Evolutionary conservation across 2,888 invertebrate species (phyloP).

Genomic region (Holacanthella duospinosa): DNA sequence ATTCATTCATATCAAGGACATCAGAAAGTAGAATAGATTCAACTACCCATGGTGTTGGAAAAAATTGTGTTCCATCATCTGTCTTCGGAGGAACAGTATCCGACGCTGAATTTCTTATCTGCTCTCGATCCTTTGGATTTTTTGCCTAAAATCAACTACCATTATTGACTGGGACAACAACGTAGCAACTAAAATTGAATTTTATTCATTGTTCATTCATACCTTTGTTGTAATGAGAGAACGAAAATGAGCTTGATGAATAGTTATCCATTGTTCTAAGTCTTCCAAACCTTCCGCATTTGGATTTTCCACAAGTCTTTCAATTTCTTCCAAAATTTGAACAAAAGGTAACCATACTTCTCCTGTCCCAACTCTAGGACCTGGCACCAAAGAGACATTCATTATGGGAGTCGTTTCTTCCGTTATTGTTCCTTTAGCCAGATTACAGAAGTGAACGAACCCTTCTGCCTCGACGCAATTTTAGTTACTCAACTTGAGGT

Average conservation of each 20-base stretch:
- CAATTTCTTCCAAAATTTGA: slow-evolving; percentile 49
- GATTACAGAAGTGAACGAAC: neutral
- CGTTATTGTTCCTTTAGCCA: neutral
- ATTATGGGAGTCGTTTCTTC: neutral
- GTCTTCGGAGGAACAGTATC: slow-evolving; percentile 67
- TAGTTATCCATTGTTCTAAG: slow-evolving; percentile 63
- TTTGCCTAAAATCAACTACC: slow-evolving; percentile 42
- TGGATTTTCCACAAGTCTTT: slow-evolving; percentile 40
- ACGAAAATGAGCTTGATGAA: slow-evolving; percentile 76
- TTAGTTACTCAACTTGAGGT: neutral
- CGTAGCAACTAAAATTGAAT: too few relatives aligned
- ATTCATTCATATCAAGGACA: slow-evolving; percentile 88
- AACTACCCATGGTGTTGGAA: slow-evolving; percentile 76
- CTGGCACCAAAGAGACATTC: neutral
- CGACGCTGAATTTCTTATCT: slow-evolving; percentile 65
- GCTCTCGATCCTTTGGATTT: slow-evolving; percentile 65
- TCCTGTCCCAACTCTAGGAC: slow-evolving; percentile 45
- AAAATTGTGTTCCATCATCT: slow-evolving; percentile 51
- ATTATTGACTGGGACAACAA: slow-evolving; percentile 10
- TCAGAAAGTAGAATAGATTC: slow-evolving; percentile 90
- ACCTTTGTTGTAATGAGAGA: slow-evolving; percentile 77
- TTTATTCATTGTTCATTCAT: slow-evolving; percentile 41
- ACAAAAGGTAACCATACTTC: slow-evolving; percentile 80
- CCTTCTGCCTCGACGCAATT: too few relatives aligned
- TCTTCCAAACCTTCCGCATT: slow-evolving; percentile 42